phyloP scores from a whole-genome alignment of 2,113 vertebrate species.

The Prunella himalayana region DNA sequence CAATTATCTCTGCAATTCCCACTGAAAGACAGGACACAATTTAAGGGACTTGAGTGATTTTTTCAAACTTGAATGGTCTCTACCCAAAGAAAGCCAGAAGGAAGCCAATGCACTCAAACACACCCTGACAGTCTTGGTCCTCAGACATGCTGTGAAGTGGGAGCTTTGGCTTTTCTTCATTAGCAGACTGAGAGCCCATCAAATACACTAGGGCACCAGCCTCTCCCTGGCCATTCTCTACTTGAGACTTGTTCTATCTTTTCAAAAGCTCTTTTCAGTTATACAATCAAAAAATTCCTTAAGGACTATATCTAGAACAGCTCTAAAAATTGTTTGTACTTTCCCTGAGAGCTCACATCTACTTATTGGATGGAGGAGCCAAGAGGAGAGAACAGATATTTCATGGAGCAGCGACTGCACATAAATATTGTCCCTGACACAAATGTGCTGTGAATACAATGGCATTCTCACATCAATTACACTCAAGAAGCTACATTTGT shows the following conservation, averaged over 20 bases:
- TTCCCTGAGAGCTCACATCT: neutral
- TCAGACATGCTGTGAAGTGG: neutral
- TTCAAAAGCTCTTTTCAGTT: neutral
- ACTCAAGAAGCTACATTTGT: neutral
- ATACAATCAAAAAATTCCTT: neutral
- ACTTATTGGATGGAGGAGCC: neutral
- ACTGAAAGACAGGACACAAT: neutral
- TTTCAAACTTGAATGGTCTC: neutral
- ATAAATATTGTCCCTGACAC: neutral
- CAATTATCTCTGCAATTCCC: neutral
- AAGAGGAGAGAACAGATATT: neutral
- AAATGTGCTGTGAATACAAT: neutral
- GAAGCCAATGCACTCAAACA: neutral
- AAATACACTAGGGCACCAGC: neutral
- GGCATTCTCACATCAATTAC: neutral
- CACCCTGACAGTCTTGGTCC: rapidly evolving
- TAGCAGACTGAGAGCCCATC: neutral
- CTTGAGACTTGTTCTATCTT: neutral
- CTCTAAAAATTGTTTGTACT: neutral
- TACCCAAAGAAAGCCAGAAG: neutral
- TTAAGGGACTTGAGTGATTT: neutral
- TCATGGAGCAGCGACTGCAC: neutral
- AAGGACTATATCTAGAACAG: neutral
- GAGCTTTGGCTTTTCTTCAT: neutral
- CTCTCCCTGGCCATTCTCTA: neutral